These are phyloP conservation scores for Rhegmatorhina hoffmannsi DNA, from an alignment of 2,113 vertebrate genomes.

Conservation along the genomic window DNA sequence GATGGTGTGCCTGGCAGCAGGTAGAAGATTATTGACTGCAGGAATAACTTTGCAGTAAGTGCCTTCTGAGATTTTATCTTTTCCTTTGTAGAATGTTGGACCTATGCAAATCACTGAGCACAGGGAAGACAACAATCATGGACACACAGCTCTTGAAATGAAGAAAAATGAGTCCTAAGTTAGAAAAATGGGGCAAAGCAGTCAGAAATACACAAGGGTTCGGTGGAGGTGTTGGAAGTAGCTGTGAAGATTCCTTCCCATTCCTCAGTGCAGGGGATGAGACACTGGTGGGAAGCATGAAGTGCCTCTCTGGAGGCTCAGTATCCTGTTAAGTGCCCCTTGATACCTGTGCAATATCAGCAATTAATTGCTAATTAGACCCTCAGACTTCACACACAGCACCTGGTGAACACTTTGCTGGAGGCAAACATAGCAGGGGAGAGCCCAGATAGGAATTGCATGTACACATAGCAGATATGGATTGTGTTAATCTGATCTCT, in stretches of 20 bases:
- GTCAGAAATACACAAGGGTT: not conserved
- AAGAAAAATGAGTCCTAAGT: not conserved
- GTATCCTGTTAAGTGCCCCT: not conserved
- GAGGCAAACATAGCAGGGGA: not conserved
- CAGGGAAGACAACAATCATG: not conserved
- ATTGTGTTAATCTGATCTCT: not conserved
- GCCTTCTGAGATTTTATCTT: not conserved
- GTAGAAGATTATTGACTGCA: not conserved
- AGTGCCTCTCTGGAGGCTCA: not conserved
- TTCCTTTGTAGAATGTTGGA: not conserved
- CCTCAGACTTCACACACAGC: not conserved
- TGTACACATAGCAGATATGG: not conserved
- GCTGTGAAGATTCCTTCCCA: not conserved
- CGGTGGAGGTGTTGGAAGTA: not conserved
- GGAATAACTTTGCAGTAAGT: not conserved
- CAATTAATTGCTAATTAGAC: not conserved
- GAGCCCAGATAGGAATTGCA: not conserved
- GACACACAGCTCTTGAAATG: not conserved
- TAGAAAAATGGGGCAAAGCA: not conserved
- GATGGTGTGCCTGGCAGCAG: not conserved
- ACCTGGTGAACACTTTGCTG: not conserved
- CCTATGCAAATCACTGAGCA: not conserved
- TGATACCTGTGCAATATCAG: not conserved
- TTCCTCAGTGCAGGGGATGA: not conserved
- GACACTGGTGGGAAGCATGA: not conserved